A percentile compares a stretch with the other conserved stretches of the same genome.
Conservation (phyloP, 1,140 invertebrate genomes). For the Microplitis mediator region DNA sequence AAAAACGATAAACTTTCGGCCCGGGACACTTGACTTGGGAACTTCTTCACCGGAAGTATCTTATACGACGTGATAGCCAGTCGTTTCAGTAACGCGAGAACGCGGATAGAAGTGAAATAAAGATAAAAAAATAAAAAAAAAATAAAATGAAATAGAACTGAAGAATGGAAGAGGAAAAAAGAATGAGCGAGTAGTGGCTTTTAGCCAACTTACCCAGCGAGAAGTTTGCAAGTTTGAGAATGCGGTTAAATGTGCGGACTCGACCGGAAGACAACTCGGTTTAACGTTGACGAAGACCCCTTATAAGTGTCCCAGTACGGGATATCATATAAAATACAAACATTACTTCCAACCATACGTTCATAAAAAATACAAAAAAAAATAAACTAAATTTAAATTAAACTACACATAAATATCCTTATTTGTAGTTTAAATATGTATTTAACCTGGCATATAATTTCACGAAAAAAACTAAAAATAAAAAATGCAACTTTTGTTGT, state of each 20-base stretch:
- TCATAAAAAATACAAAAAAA: too few relatives aligned
- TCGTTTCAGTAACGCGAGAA: conserved; percentile 6
- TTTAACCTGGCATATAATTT: not conserved
- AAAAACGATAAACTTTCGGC: conserved; percentile 23
- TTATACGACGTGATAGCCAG: conserved; percentile 13
- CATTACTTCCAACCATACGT: too few relatives aligned
- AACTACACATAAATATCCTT: too few relatives aligned
- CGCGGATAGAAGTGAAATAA: not conserved
- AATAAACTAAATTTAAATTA: too few relatives aligned
- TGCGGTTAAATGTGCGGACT: conserved; percentile 23
- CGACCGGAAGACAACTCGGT: conserved; percentile 8
- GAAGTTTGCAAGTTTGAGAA: conserved; percentile 24
- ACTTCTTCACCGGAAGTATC: conserved; percentile 16
- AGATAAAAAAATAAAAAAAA: not conserved
- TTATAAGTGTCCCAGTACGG: not conserved
- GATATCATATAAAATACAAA: not conserved
- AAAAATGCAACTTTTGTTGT: too few relatives aligned
- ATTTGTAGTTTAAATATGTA: not conserved
- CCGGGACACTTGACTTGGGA: conserved; percentile 11
- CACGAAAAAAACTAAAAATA: not conserved
- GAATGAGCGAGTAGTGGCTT: conserved; percentile 11
- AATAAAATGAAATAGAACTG: not conserved
- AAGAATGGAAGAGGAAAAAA: not conserved
- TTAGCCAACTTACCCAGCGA: conserved; percentile 6
- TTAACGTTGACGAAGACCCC: not conserved